Conservation (phyloP, 2,888 invertebrate genomes). For the Phortica magna region DNA sequence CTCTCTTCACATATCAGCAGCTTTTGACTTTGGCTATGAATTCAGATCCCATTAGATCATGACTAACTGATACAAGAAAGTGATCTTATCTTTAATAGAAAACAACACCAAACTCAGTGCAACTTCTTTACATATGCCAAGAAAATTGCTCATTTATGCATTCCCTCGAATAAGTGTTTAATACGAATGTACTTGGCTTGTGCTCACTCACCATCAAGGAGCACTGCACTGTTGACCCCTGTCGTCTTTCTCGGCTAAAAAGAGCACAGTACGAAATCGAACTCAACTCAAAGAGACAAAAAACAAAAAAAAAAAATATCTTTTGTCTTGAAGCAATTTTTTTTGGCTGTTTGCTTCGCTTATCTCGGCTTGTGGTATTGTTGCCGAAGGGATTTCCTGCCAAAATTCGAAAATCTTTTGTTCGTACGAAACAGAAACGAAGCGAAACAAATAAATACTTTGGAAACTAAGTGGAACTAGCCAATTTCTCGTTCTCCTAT, state of each 20-base stretch:
- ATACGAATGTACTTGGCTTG: conserved; percentile 7
- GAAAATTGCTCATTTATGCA: conserved; percentile 17
- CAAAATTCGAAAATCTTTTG: conserved; percentile 27
- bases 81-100: background rate
- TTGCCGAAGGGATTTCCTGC: conserved; percentile 49
- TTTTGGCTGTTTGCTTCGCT: conserved; percentile 55
- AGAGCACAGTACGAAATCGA: background rate
- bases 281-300: conserved; percentile 3
- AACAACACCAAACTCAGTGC: background rate
- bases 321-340: conserved; percentile 24
- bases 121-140: background rate
- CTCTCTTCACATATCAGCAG: background rate
- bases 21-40: background rate
- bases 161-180: background rate
- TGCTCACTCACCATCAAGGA: background rate
- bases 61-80: background rate
- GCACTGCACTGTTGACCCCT: background rate
- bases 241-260: conserved; percentile 3
- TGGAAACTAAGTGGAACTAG: conserved; percentile 35
- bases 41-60: background rate
- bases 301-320: background rate
- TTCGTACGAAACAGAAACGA: background rate
- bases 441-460: background rate
- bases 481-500: conserved; percentile 37
- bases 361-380: conserved; percentile 71